A percentile compares a stretch with the other conserved stretches of the same genome.
phyloP scores from a whole-genome alignment of 1,140 invertebrate genomes.

The Euura lappo region DNA sequence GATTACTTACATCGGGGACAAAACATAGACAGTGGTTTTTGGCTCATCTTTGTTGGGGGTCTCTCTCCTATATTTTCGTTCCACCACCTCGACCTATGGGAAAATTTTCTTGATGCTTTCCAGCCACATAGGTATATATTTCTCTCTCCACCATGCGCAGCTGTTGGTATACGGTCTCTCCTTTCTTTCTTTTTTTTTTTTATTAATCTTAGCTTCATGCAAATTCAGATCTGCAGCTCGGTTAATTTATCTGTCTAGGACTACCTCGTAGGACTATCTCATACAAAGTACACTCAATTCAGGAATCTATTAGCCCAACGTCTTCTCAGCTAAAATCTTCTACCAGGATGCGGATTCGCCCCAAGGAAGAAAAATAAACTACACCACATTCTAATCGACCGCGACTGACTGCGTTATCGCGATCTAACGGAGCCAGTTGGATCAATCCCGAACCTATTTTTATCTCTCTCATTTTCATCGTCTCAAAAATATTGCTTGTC shows the following conservation, averaged over 20 bases:
- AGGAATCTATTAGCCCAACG: too few relatives aligned
- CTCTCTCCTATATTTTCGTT: conserved; percentile 36
- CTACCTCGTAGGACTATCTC: too few relatives aligned
- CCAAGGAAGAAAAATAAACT: too few relatives aligned
- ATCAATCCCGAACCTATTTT: too few relatives aligned
- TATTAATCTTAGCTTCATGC: conserved; percentile 43
- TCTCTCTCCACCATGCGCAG: conserved; percentile 24
- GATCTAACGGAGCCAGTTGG: too few relatives aligned
- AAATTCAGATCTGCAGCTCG: conserved; percentile 24
- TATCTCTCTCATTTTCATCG: too few relatives aligned
- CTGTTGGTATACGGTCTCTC: conserved; percentile 28
- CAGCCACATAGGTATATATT: conserved; percentile 6
- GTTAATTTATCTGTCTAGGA: neutral
- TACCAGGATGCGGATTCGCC: too few relatives aligned
- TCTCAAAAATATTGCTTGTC: too few relatives aligned
- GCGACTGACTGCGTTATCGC: too few relatives aligned
- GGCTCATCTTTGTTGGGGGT: conserved; percentile 45
- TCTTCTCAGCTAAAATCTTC: too few relatives aligned
- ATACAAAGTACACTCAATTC: too few relatives aligned
- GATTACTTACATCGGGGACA: conserved; percentile 5
- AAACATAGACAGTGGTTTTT: conserved; percentile 13
- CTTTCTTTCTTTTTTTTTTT: neutral
- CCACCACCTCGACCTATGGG: conserved; percentile 31
- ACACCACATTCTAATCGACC: too few relatives aligned
- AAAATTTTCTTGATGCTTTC: conserved; percentile 31